A percentile compares a stretch with the other conserved stretches of the same genome.
phyloP scores from a whole-genome alignment of 2,113 vertebrate genomes.

The Sander lucioperca region DNA sequence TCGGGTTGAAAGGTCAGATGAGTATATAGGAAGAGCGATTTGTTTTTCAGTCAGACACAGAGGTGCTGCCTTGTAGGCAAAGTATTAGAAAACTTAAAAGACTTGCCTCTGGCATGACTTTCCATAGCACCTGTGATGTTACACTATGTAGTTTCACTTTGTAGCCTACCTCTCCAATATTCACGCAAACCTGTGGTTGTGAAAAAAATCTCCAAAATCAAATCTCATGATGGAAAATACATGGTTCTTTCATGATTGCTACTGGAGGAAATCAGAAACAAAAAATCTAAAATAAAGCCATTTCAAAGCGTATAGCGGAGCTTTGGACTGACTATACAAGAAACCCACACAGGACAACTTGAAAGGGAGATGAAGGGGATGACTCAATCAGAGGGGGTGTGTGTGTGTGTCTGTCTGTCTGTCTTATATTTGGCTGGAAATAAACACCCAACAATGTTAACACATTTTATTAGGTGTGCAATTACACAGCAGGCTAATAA shows the following conservation, averaged over 20 bases:
- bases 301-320: constrained; percentile 62
- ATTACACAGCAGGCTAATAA: constrained; percentile 60
- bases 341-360: constrained; percentile 68
- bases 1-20: constrained; percentile 2
- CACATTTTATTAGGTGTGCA: constrained; percentile 56
- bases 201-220: constrained; percentile 48
- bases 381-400: constrained; percentile 61
- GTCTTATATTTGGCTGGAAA: constrained; percentile 38
- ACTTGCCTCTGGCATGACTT: constrained; percentile 45
- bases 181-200: constrained; percentile 37
- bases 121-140: constrained; percentile 48
- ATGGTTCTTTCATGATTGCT: constrained; percentile 46
- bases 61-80: constrained; percentile 25
- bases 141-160: constrained; percentile 42
- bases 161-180: constrained; percentile 23
- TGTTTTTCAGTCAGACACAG: constrained; percentile 45
- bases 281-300: constrained; percentile 61
- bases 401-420: constrained; percentile 9
- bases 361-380: constrained; percentile 73
- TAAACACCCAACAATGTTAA: constrained; percentile 51
- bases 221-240: constrained; percentile 48
- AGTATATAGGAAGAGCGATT: constrained; percentile 12
- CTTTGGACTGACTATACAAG: constrained; percentile 58
- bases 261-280: constrained; percentile 45
- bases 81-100: constrained; percentile 49